Evolutionary conservation across 2,888 invertebrate genomes (phyloP), one percentile per base, ranked within the genome.

Genomic region (Ophraella communa): DNA sequence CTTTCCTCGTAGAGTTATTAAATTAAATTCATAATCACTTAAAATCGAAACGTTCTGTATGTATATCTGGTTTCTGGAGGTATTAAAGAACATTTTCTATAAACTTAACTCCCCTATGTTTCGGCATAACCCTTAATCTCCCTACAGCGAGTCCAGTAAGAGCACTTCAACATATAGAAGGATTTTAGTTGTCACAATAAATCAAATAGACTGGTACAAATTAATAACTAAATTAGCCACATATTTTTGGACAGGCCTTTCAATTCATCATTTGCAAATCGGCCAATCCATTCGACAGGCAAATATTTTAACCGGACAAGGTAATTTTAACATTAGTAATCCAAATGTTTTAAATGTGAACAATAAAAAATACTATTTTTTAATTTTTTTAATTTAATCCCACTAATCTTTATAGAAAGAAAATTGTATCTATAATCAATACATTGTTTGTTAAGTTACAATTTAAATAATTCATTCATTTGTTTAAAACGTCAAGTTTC

Each of bases 121-220:
- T 45, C 24, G 17, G 17, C 24, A 44, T 14, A 45, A 27, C 24
- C 23, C 44, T 24, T 57, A 57, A 58, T 49, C 45, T 58, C 35
- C 7, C 18, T 39, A 20, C 21, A 14, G 10, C 21, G 21, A n/a
- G 49, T 49, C 51, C 39, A 39, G 49, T 39, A 35, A 58, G 23
- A 17, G 49, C 17, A 58, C 35, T 18, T 58, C 58, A 33, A 33
- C 17, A n/a, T 58, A 23, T 33, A 14, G 5, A 35, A 33, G 58
- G 58, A 33, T 58, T 45, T 44, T 10, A 20, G 30, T 33, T 58
- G 58, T 58, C 58, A 49, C 23, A 58, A 58, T 58, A 24, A 58
- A 58, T 58, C 58, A 58, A 35, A 49, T 23, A 49, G 18, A 30
- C 18, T 35, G 20, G 39, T 30, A 45, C 33, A 49, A 49, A 58